phyloP scores from a whole-genome alignment of 1,140 invertebrate genomes.

The Procambarus virginalis region DNA sequence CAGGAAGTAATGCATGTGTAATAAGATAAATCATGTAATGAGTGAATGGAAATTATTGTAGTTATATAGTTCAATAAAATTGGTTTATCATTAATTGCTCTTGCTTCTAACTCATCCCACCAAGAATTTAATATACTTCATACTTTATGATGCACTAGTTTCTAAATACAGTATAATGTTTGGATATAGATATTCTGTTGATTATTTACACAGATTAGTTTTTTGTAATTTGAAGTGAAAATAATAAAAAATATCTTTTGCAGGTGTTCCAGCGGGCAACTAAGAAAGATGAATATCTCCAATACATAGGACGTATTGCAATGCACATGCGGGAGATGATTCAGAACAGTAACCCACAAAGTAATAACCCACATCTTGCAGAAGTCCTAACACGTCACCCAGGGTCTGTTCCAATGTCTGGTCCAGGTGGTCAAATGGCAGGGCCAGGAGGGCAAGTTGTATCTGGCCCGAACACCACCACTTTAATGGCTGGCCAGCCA shows the following conservation, averaged over 20 bases:
- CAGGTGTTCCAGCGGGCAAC: conserved; percentile 57
- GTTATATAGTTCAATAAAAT: too few relatives aligned
- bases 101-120: too few relatives aligned
- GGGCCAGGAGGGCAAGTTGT: conserved; percentile 34
- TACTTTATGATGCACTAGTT: too few relatives aligned
- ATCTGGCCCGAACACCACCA: conserved; percentile 37
- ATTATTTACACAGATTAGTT: background rate
- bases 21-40: too few relatives aligned
- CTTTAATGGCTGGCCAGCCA: conserved; percentile 22
- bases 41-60: too few relatives aligned
- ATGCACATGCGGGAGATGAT: conserved; percentile 42
- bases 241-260: background rate
- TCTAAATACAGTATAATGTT: too few relatives aligned
- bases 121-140: too few relatives aligned
- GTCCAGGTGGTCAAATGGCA: conserved; percentile 32
- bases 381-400: conserved; percentile 56
- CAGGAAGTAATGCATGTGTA: too few relatives aligned
- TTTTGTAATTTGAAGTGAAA: background rate
- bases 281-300: conserved; percentile 58
- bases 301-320: conserved; percentile 36
- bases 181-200: too few relatives aligned
- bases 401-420: conserved; percentile 25
- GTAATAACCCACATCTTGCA: conserved; percentile 55
- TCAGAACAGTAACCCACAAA: conserved; percentile 32
- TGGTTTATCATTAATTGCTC: too few relatives aligned